Evolutionary conservation across 1,140 invertebrate genomes (phyloP).

Genomic region (Conopomorpha cramerella): DNA sequence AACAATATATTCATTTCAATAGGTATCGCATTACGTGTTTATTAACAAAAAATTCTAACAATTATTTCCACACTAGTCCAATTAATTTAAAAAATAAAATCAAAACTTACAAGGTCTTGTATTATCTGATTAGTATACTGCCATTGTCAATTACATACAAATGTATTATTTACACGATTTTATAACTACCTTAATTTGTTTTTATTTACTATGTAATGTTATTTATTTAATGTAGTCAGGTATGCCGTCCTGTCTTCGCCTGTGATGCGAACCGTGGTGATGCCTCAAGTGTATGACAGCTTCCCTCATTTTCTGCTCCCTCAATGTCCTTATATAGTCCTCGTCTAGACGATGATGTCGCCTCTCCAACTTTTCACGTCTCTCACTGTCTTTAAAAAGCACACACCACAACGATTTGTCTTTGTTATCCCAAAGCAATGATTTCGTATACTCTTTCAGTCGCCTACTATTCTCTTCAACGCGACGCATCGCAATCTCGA

Average conservation of each 20-base stretch:
- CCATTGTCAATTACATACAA: too few relatives aligned
- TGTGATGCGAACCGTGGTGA: constrained; percentile 34
- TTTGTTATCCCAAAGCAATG: constrained; percentile 57
- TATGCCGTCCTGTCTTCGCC: constrained; percentile 29
- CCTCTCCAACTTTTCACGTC: constrained; percentile 17
- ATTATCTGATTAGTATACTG: too few relatives aligned
- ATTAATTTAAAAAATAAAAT: too few relatives aligned
- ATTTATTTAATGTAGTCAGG: constrained; percentile 35
- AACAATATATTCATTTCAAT: too few relatives aligned
- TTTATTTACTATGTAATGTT: too few relatives aligned
- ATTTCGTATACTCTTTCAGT: constrained; percentile 55
- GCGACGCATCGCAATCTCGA: constrained; percentile 55
- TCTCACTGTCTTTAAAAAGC: constrained; percentile 55
- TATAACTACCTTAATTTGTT: too few relatives aligned
- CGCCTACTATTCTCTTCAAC: constrained; percentile 56
- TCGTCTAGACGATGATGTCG: constrained; percentile 30
- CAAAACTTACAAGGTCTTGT: too few relatives aligned
- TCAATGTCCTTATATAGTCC: constrained; percentile 33
- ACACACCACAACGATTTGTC: constrained; percentile 60
- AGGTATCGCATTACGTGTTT: too few relatives aligned
- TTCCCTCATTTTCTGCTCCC: constrained; percentile 42
- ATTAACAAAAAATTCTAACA: too few relatives aligned
- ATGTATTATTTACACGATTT: too few relatives aligned
- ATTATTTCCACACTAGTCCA: too few relatives aligned
- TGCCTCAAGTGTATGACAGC: constrained; percentile 42